A percentile compares a stretch with the other conserved stretches of the same genome.
Conservation (phyloP, 2,113 vertebrate genomes). For the Serranochromis macrocephalus region DNA sequence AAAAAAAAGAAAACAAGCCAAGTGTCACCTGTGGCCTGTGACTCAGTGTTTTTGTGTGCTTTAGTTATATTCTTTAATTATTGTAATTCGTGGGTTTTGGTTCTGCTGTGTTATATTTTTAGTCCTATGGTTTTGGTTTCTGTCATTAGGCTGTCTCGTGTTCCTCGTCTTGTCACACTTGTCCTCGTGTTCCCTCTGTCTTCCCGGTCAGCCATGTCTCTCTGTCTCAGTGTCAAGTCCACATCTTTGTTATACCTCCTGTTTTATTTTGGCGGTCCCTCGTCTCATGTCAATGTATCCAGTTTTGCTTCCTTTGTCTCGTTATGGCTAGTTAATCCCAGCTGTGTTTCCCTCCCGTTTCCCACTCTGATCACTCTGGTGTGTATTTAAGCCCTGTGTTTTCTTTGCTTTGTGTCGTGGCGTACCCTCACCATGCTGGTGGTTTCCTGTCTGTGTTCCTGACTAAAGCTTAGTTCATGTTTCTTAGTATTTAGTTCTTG, state of each 20-base stretch:
- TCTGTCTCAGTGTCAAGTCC: background rate
- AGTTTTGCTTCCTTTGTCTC: background rate
- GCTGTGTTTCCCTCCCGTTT: background rate
- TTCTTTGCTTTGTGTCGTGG: background rate
- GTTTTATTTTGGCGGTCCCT: background rate
- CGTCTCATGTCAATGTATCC: background rate
- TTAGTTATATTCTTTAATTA: background rate
- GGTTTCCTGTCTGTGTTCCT: fast-evolving
- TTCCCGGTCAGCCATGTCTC: fast-evolving
- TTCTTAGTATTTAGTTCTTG: background rate
- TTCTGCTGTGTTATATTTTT: background rate
- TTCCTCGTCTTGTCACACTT: background rate
- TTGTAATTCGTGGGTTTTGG: background rate
- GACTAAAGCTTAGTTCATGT: background rate
- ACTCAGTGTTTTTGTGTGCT: background rate
- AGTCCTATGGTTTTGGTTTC: background rate
- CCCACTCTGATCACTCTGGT: background rate
- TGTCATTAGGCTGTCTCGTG: background rate
- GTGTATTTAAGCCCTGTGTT: background rate
- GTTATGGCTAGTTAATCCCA: background rate
- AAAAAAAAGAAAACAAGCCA: background rate
- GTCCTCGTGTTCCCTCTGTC: background rate
- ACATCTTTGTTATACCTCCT: background rate
- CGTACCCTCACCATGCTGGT: background rate
- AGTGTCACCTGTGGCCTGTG: background rate